Conservation (phyloP, 1,140 invertebrate genomes). For the Drosophila sturtevanti region DNA sequence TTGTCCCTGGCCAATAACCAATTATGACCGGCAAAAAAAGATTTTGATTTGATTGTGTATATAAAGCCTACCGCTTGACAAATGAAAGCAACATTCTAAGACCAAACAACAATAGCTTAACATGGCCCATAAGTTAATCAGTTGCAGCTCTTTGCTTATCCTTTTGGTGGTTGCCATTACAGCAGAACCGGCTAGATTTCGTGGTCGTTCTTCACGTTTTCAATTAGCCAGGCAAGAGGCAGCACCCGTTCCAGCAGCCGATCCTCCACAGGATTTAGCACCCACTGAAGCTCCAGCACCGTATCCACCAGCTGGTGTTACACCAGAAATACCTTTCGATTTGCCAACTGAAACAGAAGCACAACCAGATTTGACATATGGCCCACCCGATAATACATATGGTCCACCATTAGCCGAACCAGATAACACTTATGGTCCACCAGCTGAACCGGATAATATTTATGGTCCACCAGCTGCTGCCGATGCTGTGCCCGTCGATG, state of each 20-base stretch:
- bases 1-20: slow-evolving; percentile 58
- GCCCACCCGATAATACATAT: slow-evolving; percentile 60
- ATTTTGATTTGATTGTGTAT: slow-evolving; percentile 37
- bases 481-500: slow-evolving; percentile 30
- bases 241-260: slow-evolving; percentile 41
- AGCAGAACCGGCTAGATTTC: slow-evolving; percentile 51
- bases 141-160: slow-evolving; percentile 45
- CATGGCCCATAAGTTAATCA: slow-evolving; percentile 67
- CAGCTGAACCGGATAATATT: slow-evolving; percentile 59
- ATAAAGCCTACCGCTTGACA: slow-evolving; percentile 38
- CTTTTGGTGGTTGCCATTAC: slow-evolving; percentile 46
- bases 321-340: slow-evolving; percentile 69
- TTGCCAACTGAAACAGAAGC: slow-evolving; percentile 73
- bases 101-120: slow-evolving; percentile 47
- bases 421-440: slow-evolving; percentile 64
- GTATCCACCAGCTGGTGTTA: slow-evolving; percentile 72
- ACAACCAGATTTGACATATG: slow-evolving; percentile 70
- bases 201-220: slow-evolving; percentile 53
- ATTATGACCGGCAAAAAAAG: slow-evolving; percentile 56
- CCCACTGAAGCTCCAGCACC: slow-evolving; percentile 60
- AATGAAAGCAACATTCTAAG: slow-evolving; percentile 65
- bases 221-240: slow-evolving; percentile 63
- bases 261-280: slow-evolving; percentile 40
- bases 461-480: slow-evolving; percentile 60
- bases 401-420: slow-evolving; percentile 55